Conservation (phyloP, 1,140 invertebrate genomes). For the Ips nitidus region DNA sequence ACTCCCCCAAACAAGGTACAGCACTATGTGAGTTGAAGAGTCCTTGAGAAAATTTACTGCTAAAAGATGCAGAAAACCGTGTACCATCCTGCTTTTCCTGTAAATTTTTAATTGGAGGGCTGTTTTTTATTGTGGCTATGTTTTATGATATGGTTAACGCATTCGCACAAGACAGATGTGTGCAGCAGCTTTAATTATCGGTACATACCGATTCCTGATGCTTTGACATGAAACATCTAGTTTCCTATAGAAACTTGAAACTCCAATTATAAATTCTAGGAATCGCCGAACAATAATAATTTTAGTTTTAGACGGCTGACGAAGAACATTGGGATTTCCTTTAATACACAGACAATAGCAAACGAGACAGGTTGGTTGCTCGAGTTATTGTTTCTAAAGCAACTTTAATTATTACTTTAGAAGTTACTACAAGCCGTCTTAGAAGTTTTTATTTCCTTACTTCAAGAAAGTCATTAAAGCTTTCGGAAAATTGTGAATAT, state of each 20-base stretch:
- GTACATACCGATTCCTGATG: too few species aligned
- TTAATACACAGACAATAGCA: slow-evolving; percentile 9
- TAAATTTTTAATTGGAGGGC: slow-evolving; percentile 5
- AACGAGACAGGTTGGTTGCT: not conserved
- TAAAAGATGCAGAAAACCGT: slow-evolving; percentile 3
- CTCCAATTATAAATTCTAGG: slow-evolving; percentile 6
- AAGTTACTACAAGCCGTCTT: too few species aligned
- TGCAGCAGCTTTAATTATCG: too few species aligned
- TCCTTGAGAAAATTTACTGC: slow-evolving; percentile 2
- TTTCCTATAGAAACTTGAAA: slow-evolving; percentile 10
- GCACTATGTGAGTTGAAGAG: not conserved
- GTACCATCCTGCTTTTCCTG: not conserved
- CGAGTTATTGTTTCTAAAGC: not conserved
- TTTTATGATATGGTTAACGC: too few species aligned
- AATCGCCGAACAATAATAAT: slow-evolving; percentile 8
- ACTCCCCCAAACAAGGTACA: not conserved
- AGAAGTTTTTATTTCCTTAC: too few species aligned
- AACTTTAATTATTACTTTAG: too few species aligned
- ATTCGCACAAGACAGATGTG: too few species aligned
- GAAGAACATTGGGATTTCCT: not conserved
- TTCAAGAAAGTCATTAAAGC: too few species aligned
- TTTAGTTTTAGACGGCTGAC: slow-evolving; percentile 5
- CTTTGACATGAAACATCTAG: not conserved
- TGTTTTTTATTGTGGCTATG: not conserved
- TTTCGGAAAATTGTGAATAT: too few species aligned